These are phyloP conservation scores for Lobophora halterata DNA, from an alignment of 2,888 invertebrate species.

Conservation along the genomic window DNA sequence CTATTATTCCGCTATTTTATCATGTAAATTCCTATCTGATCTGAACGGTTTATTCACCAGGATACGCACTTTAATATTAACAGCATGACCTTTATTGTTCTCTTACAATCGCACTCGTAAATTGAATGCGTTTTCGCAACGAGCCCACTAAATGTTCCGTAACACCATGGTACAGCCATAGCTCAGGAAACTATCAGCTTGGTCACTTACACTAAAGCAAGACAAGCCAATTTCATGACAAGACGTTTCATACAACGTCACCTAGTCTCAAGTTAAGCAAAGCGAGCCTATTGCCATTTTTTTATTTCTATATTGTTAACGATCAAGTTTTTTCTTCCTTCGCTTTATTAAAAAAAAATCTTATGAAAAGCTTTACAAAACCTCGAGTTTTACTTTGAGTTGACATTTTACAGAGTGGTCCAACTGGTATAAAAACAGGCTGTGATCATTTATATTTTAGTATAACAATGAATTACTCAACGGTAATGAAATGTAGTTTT, in stretches of 20 bases:
- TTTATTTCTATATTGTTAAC: too few relatives aligned
- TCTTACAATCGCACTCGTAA: constrained; percentile 51
- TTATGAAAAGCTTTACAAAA: too few relatives aligned
- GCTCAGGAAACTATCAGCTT: not conserved
- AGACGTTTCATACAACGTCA: too few relatives aligned
- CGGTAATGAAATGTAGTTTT: constrained; percentile 68
- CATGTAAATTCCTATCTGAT: too few relatives aligned
- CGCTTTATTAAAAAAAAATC: too few relatives aligned
- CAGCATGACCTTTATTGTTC: constrained; percentile 56
- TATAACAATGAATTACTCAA: constrained; percentile 64
- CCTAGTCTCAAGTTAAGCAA: too few relatives aligned
- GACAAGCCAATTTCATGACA: too few relatives aligned
- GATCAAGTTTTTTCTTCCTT: too few relatives aligned
- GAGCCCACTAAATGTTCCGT: constrained; percentile 33
- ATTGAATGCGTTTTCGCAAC: constrained; percentile 64
- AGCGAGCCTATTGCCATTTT: too few relatives aligned
- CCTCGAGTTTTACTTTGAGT: constrained; percentile 1
- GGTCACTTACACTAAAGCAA: too few relatives aligned
- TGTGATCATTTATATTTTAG: constrained; percentile 11
- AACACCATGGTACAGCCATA: constrained; percentile 27
- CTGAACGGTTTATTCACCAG: constrained; percentile 16
- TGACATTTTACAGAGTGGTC: constrained; percentile 8
- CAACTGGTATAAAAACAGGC: constrained; percentile 14
- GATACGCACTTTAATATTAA: constrained; percentile 37
- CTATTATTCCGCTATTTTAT: constrained; percentile 4